These are phyloP conservation scores for Dryobates pubescens DNA, from an alignment of 2,797 vertebrate species.

Conservation along the genomic window DNA sequence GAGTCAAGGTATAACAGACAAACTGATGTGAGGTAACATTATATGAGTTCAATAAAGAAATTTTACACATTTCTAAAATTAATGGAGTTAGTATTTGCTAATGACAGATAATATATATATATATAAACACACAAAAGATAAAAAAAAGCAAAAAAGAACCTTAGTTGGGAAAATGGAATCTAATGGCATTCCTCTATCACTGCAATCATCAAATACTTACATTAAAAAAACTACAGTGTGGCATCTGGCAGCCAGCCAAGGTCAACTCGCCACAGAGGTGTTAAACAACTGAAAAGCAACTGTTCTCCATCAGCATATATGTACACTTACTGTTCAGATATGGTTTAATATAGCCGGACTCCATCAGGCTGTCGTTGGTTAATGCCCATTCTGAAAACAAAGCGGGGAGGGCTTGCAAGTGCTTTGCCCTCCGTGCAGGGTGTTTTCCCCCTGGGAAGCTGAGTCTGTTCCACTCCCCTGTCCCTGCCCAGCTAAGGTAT, in stretches of 20 bases:
- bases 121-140: too few relatives aligned
- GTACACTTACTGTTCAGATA: not conserved
- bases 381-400: too few relatives aligned
- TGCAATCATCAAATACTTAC: not conserved
- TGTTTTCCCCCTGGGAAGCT: too few relatives aligned
- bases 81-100: not conserved
- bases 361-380: too few relatives aligned
- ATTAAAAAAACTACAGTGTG: not conserved
- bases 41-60: not conserved
- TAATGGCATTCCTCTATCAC: not conserved
- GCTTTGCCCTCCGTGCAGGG: too few relatives aligned
- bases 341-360: not conserved
- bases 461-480: too few relatives aligned
- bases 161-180: not conserved
- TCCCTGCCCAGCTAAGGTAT: too few relatives aligned
- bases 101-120: not conserved
- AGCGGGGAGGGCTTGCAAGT: too few relatives aligned
- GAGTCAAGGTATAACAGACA: not conserved
- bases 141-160: not conserved
- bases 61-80: not conserved
- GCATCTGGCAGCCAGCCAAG: not conserved
- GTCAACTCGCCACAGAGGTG: not conserved
- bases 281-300: not conserved
- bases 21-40: not conserved
- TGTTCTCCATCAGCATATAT: not conserved